These are phyloP conservation scores for Zelostemma sp. DNA, from an alignment of 1,140 invertebrate species.

Conservation along the genomic window DNA sequence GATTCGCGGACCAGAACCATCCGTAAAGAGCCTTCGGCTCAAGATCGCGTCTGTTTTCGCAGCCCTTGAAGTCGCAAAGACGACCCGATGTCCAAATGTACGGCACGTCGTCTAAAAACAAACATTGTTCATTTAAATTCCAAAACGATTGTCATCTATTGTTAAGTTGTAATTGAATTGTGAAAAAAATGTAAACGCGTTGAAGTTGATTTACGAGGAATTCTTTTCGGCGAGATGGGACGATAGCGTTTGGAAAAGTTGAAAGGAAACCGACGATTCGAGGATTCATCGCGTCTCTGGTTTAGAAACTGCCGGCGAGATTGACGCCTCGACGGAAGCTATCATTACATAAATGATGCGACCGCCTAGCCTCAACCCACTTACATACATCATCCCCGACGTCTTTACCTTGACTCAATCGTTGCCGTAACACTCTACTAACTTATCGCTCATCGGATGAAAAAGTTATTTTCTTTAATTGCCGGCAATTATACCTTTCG, in stretches of 20 bases:
- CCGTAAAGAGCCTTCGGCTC: constrained; percentile 88
- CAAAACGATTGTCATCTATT: constrained; percentile 10
- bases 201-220: not conserved
- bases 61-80: constrained; percentile 93
- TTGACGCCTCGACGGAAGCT: constrained; percentile 42
- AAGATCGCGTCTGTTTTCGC: constrained; percentile 85
- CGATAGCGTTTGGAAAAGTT: constrained; percentile 1
- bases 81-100: constrained; percentile 94
- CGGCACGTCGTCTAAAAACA: constrained; percentile 82
- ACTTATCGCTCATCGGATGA: constrained; percentile 27
- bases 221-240: not conserved
- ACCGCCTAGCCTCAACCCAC: constrained; percentile 56
- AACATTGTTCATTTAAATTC: not conserved
- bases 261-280: not conserved
- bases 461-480: constrained; percentile 13
- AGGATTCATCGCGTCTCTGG: constrained; percentile 1
- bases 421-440: constrained; percentile 32
- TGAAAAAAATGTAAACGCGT: too few species aligned
- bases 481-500: constrained; percentile 27
- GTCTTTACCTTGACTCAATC: constrained; percentile 43
- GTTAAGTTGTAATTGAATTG: too few species aligned
- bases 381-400: constrained; percentile 48
- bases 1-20: constrained; percentile 94
- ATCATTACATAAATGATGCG: constrained; percentile 46
- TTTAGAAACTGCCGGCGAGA: constrained; percentile 22